Evolutionary conservation across 2,888 invertebrate species (phyloP).

Genomic region (Seira sanloemensis): DNA sequence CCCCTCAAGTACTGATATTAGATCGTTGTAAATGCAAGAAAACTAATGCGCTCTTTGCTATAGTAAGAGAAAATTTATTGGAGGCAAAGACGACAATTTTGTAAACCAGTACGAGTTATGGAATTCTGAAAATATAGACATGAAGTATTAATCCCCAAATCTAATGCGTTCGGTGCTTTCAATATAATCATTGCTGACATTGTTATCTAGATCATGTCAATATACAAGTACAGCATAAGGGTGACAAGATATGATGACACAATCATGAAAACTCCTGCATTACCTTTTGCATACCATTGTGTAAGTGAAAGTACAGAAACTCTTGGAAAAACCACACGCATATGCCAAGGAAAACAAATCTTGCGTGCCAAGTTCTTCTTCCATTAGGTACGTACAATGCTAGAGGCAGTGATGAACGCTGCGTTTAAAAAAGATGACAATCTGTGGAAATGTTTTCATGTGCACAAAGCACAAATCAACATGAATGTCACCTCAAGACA

Average conservation of each 20-base stretch:
- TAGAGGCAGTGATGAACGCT: background rate
- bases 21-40: too few species aligned
- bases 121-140: too few species aligned
- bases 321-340: constrained; percentile 21
- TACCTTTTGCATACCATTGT: too few species aligned
- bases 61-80: too few species aligned
- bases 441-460: background rate
- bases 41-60: too few species aligned
- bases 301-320: background rate
- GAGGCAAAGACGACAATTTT: too few species aligned
- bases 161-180: too few species aligned
- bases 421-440: background rate
- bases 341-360: background rate
- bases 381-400: background rate
- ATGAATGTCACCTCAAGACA: background rate
- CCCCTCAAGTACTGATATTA: too few species aligned
- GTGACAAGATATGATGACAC: constrained; percentile 4
- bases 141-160: too few species aligned
- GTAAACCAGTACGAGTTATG: too few species aligned
- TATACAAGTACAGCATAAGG: background rate
- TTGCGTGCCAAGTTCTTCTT: constrained; percentile 11
- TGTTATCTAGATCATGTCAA: background rate
- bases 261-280: background rate
- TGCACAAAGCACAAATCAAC: background rate
- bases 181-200: too few species aligned